A percentile compares a stretch with the other conserved stretches of the same genome.
Conservation (phyloP, 2,888 invertebrate genomes). For the Eupeodes luniger region DNA sequence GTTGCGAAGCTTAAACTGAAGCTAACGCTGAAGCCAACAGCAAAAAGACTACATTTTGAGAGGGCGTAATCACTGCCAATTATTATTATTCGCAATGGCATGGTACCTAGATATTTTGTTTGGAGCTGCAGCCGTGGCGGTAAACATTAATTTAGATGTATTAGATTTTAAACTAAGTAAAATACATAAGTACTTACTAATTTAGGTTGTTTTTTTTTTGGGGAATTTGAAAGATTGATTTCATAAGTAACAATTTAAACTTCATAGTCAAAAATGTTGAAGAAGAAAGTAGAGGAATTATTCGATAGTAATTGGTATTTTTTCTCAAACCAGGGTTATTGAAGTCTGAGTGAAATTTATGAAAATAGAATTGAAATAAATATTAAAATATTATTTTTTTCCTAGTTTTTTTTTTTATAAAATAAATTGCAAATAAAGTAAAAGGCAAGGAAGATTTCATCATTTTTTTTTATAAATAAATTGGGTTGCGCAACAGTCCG, state of each 20-base stretch:
- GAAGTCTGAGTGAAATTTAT: no score
- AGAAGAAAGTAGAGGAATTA: not conserved
- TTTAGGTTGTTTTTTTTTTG: not conserved
- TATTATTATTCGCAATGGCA: conserved; percentile 22
- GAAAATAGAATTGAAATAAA: no score
- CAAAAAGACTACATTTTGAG: conserved; percentile 11
- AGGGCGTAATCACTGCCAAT: conserved; percentile 34
- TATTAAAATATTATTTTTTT: no score
- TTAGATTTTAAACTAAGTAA: conserved; percentile 6
- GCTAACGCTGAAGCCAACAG: not conserved
- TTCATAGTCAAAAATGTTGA: not conserved
- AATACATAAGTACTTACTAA: not conserved
- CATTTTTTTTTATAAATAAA: no score
- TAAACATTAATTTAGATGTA: conserved; percentile 16
- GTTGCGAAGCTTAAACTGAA: not conserved
- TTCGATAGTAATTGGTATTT: no score
- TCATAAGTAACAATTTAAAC: not conserved
- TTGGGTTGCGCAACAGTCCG: no score
- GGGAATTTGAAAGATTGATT: not conserved
- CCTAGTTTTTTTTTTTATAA: no score
- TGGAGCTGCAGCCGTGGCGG: not conserved
- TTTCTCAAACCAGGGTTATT: no score
- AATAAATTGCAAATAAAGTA: no score
- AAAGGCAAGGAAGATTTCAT: no score
- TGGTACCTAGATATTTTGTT: not conserved